A percentile compares a stretch with the other conserved stretches of the same genome.
phyloP scores from a whole-genome alignment of 2,113 vertebrate species.

The Gymnobelideus leadbeateri region DNA sequence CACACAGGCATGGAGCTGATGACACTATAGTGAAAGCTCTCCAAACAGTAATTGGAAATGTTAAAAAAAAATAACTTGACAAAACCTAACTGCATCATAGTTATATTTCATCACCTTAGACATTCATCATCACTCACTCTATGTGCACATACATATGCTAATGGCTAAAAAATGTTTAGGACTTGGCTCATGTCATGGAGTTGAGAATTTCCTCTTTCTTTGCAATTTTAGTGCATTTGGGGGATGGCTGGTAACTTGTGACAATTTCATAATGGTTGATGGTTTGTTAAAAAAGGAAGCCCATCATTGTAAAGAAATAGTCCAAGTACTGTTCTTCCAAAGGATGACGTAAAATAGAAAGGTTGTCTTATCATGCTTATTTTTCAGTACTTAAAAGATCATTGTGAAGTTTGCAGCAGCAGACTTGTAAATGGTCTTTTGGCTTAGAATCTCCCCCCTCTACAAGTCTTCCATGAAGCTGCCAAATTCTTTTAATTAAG shows the following conservation, averaged over 20 bases:
- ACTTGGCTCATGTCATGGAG: conserved; percentile 51
- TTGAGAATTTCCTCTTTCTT: conserved; percentile 42
- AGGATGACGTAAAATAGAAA: conserved; percentile 3
- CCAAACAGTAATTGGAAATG: conserved; percentile 78
- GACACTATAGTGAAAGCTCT: conserved; percentile 70
- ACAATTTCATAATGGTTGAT: conserved; percentile 52
- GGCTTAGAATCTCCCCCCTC: neutral
- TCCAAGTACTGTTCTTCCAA: conserved; percentile 14
- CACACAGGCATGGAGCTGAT: conserved; percentile 65
- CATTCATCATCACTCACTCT: conserved; percentile 58
- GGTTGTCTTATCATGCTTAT: neutral
- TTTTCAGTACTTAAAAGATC: neutral
- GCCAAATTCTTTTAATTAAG: neutral
- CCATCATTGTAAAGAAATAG: conserved; percentile 13
- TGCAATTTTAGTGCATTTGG: conserved; percentile 52
- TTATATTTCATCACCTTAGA: conserved; percentile 50
- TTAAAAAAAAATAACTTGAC: conserved; percentile 56
- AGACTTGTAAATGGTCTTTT: neutral
- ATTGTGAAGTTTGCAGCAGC: neutral
- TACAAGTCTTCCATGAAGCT: neutral
- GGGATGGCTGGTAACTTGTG: conserved; percentile 48
- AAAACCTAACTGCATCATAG: neutral
- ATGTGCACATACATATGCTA: conserved; percentile 52
- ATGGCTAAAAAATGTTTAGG: conserved; percentile 52
- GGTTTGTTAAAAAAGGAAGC: conserved; percentile 32